Conservation (phyloP, 2,888 invertebrate genomes). For the Oscheius sp. region DNA sequence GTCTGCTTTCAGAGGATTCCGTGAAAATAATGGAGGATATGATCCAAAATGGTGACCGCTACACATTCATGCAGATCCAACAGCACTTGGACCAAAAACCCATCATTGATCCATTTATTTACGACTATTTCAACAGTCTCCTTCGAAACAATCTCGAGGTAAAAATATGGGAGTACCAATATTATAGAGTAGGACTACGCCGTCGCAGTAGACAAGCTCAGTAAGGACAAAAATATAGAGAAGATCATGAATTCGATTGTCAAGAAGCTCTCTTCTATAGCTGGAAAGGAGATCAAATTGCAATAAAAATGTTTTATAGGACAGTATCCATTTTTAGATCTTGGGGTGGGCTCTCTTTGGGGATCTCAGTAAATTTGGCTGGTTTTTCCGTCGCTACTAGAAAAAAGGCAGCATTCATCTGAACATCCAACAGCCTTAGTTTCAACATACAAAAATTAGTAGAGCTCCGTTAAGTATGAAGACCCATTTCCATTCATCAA, state of each 20-base stretch:
- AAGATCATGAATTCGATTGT: not conserved
- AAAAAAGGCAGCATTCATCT: conserved; percentile 54
- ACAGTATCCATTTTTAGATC: too few species aligned
- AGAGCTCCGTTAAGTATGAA: conserved; percentile 48
- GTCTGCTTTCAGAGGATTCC: not conserved
- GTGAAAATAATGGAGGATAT: not conserved
- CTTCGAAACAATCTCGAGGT: not conserved
- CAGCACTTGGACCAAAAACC: not conserved
- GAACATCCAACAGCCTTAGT: conserved; percentile 2
- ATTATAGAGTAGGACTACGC: conserved; percentile 8
- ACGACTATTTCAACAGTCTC: not conserved
- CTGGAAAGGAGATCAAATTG: not conserved
- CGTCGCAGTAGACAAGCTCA: not conserved
- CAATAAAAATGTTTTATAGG: conserved; percentile 4
- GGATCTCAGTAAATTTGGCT: conserved; percentile 48
- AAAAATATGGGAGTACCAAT: not conserved
- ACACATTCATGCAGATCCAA: not conserved
- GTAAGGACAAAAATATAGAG: not conserved
- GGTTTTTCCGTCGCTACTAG: conserved; percentile 56
- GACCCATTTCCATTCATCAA: conserved; percentile 47
- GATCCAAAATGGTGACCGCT: conserved; percentile 4
- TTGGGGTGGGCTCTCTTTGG: too few species aligned
- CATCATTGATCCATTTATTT: conserved; percentile 12
- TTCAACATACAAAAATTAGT: conserved; percentile 36
- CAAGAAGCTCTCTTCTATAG: not conserved